Conservation (phyloP, 2,888 invertebrate species). For the Plebejus melissa region DNA sequence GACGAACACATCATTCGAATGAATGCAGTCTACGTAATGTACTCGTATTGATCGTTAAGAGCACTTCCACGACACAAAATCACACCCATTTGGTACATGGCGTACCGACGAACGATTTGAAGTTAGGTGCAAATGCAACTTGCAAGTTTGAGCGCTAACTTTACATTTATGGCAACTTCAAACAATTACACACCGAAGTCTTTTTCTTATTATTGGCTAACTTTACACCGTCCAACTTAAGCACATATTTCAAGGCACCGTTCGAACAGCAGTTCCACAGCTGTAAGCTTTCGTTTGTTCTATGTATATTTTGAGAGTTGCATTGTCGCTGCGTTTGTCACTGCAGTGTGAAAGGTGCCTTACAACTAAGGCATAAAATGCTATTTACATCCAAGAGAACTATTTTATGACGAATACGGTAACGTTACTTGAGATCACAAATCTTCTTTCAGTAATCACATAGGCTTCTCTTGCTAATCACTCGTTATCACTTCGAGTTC, state of each 20-base stretch:
- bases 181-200: background rate
- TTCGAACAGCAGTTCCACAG: constrained; percentile 14
- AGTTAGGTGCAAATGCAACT: constrained; percentile 3
- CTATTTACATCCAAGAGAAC: constrained; percentile 27
- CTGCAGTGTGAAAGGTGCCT: constrained; percentile 14
- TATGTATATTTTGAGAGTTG: background rate
- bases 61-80: constrained; percentile 53
- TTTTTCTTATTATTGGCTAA: constrained; percentile 12
- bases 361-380: constrained; percentile 25
- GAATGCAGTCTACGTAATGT: constrained; percentile 75
- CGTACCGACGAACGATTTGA: background rate
- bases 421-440: constrained; percentile 65
- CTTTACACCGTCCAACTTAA: constrained; percentile 17
- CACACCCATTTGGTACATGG: constrained; percentile 48
- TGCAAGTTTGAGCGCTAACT: background rate
- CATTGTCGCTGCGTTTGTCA: background rate
- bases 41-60: constrained; percentile 71
- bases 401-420: constrained; percentile 24
- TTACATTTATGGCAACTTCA: background rate
- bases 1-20: constrained; percentile 77
- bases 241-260: constrained; percentile 5
- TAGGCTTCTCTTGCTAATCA: constrained; percentile 53
- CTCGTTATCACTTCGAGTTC: constrained; percentile 41
- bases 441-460: constrained; percentile 60
- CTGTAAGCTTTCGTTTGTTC: background rate